These are phyloP conservation scores for Cheilosia variabilis DNA, from an alignment of 2,888 invertebrate genomes.

Conservation along the genomic window DNA sequence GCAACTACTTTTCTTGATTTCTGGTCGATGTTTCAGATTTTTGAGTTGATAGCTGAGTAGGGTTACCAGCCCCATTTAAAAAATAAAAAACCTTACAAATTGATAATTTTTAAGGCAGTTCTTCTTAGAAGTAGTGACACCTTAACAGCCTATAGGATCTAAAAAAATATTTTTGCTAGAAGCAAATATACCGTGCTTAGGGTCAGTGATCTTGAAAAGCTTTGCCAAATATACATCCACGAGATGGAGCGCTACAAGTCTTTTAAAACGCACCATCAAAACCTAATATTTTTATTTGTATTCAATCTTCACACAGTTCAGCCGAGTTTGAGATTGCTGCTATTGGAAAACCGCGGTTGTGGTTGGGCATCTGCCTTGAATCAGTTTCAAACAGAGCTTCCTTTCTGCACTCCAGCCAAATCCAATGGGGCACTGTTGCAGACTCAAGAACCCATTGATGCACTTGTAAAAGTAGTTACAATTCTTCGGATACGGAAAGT, in stretches of 20 bases:
- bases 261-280: background rate
- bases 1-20: no score
- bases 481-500: conserved; percentile 80
- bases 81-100: no score
- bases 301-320: conserved; percentile 6
- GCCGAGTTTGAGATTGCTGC: conserved; percentile 10
- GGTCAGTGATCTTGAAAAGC: no score
- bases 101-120: no score
- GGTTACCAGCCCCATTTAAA: no score
- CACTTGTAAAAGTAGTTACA: conserved; percentile 82
- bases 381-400: conserved; percentile 56
- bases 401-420: conserved; percentile 80
- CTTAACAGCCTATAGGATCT: no score
- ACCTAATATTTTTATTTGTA: background rate
- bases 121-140: no score
- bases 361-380: conserved; percentile 41
- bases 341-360: background rate
- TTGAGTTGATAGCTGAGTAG: no score
- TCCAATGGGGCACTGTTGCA: conserved; percentile 82
- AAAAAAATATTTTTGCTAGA: no score
- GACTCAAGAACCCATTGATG: conserved; percentile 79
- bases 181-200: no score
- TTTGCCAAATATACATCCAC: no score
- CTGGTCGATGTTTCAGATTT: no score
- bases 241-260: background rate